Conservation (phyloP, 1,140 invertebrate genomes). For the Venustaconcha ellipsiformis region DNA sequence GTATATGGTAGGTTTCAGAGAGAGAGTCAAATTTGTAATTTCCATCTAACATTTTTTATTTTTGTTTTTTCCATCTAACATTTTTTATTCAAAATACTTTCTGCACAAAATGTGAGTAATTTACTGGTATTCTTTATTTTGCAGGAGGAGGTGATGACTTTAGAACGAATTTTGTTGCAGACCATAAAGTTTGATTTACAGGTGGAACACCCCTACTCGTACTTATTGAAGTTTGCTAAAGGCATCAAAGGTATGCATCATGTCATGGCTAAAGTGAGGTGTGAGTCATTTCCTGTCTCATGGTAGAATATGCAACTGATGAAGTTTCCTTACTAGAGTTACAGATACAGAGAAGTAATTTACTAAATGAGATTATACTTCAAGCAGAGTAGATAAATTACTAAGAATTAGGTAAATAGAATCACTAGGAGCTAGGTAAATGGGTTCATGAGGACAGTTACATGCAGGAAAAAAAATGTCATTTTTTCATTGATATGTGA, state of each 20-base stretch:
- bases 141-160: conserved; percentile 95
- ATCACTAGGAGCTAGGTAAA: too few relatives aligned
- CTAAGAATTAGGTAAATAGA: too few relatives aligned
- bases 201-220: conserved; percentile 97
- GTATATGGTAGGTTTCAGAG: not conserved
- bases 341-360: too few relatives aligned
- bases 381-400: too few relatives aligned
- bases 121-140: conserved; percentile 42
- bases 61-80: conserved; percentile 8
- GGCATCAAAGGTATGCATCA: conserved; percentile 82
- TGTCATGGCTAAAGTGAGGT: too few relatives aligned
- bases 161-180: conserved; percentile 96
- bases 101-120: not conserved
- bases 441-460: too few relatives aligned
- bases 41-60: conserved; percentile 12
- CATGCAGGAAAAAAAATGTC: too few relatives aligned
- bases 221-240: conserved; percentile 97
- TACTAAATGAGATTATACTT: too few relatives aligned
- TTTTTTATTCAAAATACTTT: not conserved
- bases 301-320: too few relatives aligned
- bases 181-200: conserved; percentile 99
- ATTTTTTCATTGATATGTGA: too few relatives aligned
- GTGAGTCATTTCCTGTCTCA: too few relatives aligned
- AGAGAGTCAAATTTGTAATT: not conserved
- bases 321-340: too few relatives aligned